phyloP scores from a whole-genome alignment of 2,113 vertebrate species.

The Bostrychus sinensis region DNA sequence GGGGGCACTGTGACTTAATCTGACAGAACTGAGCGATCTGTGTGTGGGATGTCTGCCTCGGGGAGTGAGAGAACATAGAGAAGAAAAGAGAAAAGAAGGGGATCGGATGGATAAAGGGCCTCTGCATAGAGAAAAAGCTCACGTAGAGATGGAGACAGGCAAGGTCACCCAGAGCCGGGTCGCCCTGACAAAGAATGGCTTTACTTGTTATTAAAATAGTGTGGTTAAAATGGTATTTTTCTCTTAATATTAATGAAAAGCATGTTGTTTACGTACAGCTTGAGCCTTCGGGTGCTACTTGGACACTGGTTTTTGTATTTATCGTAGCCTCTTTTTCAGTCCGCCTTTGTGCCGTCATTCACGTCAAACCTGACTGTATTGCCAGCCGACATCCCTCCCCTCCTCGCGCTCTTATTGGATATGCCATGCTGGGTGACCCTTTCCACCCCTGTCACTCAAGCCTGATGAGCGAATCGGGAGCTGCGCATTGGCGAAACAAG shows the following conservation, averaged over 20 bases:
- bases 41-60: slow-evolving; percentile 78
- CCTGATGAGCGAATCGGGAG: slow-evolving; percentile 60
- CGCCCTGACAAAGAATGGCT: slow-evolving; percentile 69
- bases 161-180: slow-evolving; percentile 79
- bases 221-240: slow-evolving; percentile 63
- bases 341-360: slow-evolving; percentile 49
- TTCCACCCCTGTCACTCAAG: slow-evolving; percentile 61
- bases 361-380: slow-evolving; percentile 55
- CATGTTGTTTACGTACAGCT: slow-evolving; percentile 3
- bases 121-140: slow-evolving; percentile 68
- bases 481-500: slow-evolving; percentile 55
- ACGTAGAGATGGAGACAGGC: slow-evolving; percentile 74
- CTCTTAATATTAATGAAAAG: slow-evolving; percentile 15
- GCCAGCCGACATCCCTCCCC: slow-evolving; percentile 54
- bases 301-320: slow-evolving; percentile 37
- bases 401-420: slow-evolving; percentile 67
- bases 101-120: slow-evolving; percentile 73
- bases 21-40: slow-evolving; percentile 78
- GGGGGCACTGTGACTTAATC: slow-evolving; percentile 76
- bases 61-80: slow-evolving; percentile 57
- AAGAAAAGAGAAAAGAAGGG: slow-evolving; percentile 52
- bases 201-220: slow-evolving; percentile 55
- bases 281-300: background rate
- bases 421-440: slow-evolving; percentile 48
- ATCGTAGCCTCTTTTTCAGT: slow-evolving; percentile 29